Percentiles rank a stretch among this genome's conserved stretches.
These are phyloP conservation scores for Isaurus tuberculatus DNA, from an alignment of 92 coral and sea anemone species.

Conservation along the genomic window DNA sequence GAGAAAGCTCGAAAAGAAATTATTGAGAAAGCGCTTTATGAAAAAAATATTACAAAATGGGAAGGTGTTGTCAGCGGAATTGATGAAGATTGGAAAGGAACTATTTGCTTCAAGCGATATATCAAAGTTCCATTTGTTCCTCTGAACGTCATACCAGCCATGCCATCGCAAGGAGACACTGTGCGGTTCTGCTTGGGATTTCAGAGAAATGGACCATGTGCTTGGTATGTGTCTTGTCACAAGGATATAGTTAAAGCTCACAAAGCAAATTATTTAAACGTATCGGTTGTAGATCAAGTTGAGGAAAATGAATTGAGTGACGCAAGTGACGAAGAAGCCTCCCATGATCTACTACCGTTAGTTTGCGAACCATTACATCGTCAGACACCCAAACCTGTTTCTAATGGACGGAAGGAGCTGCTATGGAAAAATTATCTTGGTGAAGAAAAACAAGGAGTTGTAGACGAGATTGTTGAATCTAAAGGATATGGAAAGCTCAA, in stretches of 20 bases:
- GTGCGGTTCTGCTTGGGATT: constrained; percentile 77
- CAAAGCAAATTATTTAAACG: constrained; percentile 51
- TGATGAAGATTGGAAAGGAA: constrained; percentile 74
- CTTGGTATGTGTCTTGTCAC: constrained; percentile 69
- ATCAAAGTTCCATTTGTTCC: constrained; percentile 77
- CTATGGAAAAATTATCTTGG: constrained; percentile 58
- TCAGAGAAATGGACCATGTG: constrained; percentile 80
- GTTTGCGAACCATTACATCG: constrained; percentile 60
- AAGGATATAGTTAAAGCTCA: constrained; percentile 57
- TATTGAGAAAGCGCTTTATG: constrained; percentile 69
- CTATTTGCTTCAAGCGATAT: constrained; percentile 61
- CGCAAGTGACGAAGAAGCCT: constrained; percentile 40
- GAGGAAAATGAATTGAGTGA: constrained; percentile 43
- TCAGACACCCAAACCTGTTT: background rate
- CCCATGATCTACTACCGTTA: constrained; percentile 46
- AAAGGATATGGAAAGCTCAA: constrained; percentile 63
- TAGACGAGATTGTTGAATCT: constrained; percentile 4
- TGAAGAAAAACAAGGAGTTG: constrained; percentile 66
- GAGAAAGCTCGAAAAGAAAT: constrained; percentile 58
- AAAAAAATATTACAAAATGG: constrained; percentile 61
- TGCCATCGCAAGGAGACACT: constrained; percentile 74
- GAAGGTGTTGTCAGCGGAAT: constrained; percentile 76
- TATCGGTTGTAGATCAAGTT: constrained; percentile 21
- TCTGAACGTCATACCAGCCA: constrained; percentile 64
- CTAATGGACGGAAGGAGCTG: background rate